Conservation (phyloP, 2,888 invertebrate genomes). For the Chesias legatella region DNA sequence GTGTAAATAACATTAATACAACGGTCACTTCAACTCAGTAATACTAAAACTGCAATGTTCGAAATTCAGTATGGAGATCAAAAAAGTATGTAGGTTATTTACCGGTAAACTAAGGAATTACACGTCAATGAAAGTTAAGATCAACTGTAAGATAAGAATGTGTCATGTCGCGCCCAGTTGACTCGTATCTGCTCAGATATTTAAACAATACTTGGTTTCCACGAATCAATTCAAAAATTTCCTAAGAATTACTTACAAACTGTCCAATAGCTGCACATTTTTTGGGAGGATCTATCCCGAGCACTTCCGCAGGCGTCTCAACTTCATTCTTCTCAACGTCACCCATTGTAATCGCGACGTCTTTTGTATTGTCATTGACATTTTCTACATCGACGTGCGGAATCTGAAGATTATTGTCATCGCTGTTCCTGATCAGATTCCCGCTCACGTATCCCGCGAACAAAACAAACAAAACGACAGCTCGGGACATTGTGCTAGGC, state of each 20-base stretch:
- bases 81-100: too few relatives aligned
- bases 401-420: constrained; percentile 27
- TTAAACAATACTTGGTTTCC: too few relatives aligned
- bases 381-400: constrained; percentile 16
- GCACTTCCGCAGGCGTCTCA: constrained; percentile 20
- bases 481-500: constrained; percentile 27
- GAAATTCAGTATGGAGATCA: too few relatives aligned
- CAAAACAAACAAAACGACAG: constrained; percentile 28
- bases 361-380: background rate
- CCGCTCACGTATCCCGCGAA: constrained; percentile 37
- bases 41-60: too few relatives aligned
- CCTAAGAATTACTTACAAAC: constrained; percentile 60
- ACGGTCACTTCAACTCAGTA: too few relatives aligned
- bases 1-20: too few relatives aligned
- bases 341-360: constrained; percentile 1
- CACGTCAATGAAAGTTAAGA: too few relatives aligned
- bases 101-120: too few relatives aligned
- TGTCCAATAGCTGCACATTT: constrained; percentile 53
- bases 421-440: constrained; percentile 36
- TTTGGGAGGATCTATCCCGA: constrained; percentile 3
- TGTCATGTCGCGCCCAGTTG: too few relatives aligned
- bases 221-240: too few relatives aligned
- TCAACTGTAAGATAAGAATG: too few relatives aligned
- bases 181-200: too few relatives aligned
- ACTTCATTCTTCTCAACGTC: constrained; percentile 26